Evolutionary conservation across 2,113 vertebrate genomes (phyloP), one percentile per base, ranked within the genome.

Genomic region (Melanerpes formicivorus): DNA sequence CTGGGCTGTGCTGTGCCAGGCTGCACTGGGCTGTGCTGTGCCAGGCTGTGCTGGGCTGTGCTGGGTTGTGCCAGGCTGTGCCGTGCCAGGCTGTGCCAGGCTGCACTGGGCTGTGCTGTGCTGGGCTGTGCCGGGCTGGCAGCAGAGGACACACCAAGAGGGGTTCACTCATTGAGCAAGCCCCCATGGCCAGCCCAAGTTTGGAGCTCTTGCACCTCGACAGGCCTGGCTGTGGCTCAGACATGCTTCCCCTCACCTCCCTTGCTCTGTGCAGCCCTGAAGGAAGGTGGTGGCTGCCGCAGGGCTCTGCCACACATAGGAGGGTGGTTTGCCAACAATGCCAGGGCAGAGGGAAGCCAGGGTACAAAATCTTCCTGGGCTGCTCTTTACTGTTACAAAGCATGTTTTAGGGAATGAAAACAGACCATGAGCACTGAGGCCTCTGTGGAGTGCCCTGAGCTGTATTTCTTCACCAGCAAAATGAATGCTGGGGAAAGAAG

Each of bases 381-480:
- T 3, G 9, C 32, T 79, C 84, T 90, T 95, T 87, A 87, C 87
- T 76, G 86, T 11, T 11, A 92, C 23, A 66, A 67, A 71, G 82
- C 54, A 37, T 92, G 93, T 93, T 90, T 93, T 72, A 77, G 42
- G 84, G 91, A 95, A 94, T 66, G 92, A 95, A 95, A 95, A 95
- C 93, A 95, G 95, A 95, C 92, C 93, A 93, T 66, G 89, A 70
- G 74, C 88, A 86, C 84, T 91, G 77, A 94, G 89, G 79, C 87
- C 90, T 94, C 48, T 90, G 87, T 80, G 81, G 80, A 90, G 85
- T 71, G 92, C 93, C 94, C 83, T 93, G 83, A 94, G 91, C 89
- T 93, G 82, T 93, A 95, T 93, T 96, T 94, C 92, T 95, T 96
- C 92, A 94, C 66, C 73, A 92, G 63, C 12, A 8, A 70, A 90